Percentiles rank a stretch among this genome's conserved stretches.
Conservation (phyloP, 2,888 invertebrate species). For the Pyrrhia umbra region DNA sequence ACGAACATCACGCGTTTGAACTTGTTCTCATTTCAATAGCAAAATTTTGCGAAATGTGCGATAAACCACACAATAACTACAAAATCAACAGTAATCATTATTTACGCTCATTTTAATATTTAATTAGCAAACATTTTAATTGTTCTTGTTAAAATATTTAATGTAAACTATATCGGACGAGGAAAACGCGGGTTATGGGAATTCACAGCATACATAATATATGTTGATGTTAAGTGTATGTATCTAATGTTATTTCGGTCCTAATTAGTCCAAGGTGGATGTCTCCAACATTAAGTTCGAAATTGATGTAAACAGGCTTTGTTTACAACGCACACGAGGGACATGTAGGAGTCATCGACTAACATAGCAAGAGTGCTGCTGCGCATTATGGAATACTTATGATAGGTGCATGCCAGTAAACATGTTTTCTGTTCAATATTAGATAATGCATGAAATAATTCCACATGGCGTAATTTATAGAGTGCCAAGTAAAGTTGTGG, state of each 20-base stretch:
- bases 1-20: no score
- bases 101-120: no score
- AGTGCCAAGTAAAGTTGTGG: no score
- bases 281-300: background rate
- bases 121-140: slow-evolving; percentile 1
- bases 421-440: background rate
- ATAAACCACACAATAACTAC: slow-evolving; percentile 11
- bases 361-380: background rate
- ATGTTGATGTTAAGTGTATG: background rate
- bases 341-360: background rate
- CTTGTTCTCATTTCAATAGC: no score
- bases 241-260: slow-evolving; percentile 36
- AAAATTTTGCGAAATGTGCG: slow-evolving; percentile 20
- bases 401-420: background rate
- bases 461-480: no score
- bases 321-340: slow-evolving; percentile 17
- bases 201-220: slow-evolving; percentile 22
- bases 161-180: slow-evolving; percentile 23
- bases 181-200: slow-evolving; percentile 52
- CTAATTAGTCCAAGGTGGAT: slow-evolving; percentile 35
- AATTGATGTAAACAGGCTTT: slow-evolving; percentile 24
- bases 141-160: slow-evolving; percentile 12
- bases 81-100: no score
- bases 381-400: slow-evolving; percentile 5
- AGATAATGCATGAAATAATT: background rate